Evolutionary conservation across 2,113 vertebrate species (phyloP), one percentile per base, ranked within the genome.

Genomic region (Sinocyclocheilus grahami): DNA sequence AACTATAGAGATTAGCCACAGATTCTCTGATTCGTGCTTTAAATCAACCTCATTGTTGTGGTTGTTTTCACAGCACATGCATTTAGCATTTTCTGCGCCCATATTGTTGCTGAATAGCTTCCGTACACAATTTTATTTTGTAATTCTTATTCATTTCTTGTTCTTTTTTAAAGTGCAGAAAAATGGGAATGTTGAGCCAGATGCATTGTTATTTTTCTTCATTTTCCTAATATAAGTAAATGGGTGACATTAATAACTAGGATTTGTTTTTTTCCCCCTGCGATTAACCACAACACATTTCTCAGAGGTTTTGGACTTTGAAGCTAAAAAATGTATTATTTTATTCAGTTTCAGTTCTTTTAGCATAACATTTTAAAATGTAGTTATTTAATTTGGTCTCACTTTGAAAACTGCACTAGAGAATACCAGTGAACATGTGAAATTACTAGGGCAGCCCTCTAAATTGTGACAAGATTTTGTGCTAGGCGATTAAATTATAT

Each of bases 1-100:
- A 75, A 4, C 80, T 27, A 46, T 10, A 71, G 62, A 69, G 14
- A 69, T 82, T 67, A 33, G 24, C 63, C 20, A 69, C 42, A 82
- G 27, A 82, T 71, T 82, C 7, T 39, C 42, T 30, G 16, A 46
- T 82, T 33, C 11, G 1, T 53, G 27, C 8, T 53, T 69, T 71
- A 82, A 82, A 82, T 82, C 46, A 82, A 55, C 18, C 24, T 71
- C 7, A n/a, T 33, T 71, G 27, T 53, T 1, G 1, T 48, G 27
- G 1, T 22, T 67, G 62, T 82, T 65, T 82, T 30, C 27, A 60
- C 20, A 42, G 77, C 12, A 16, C 33, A 12, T 22, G 9, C 8
- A 8, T 65, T 63, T 69, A 67, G 62, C n/a, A 67, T 42, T 60
- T 79, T 55, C 33, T 58, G 30, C 22, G 3, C 12, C 33, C 22